phyloP scores from a whole-genome alignment of 2,113 vertebrate genomes.

The Condylura cristata region DNA sequence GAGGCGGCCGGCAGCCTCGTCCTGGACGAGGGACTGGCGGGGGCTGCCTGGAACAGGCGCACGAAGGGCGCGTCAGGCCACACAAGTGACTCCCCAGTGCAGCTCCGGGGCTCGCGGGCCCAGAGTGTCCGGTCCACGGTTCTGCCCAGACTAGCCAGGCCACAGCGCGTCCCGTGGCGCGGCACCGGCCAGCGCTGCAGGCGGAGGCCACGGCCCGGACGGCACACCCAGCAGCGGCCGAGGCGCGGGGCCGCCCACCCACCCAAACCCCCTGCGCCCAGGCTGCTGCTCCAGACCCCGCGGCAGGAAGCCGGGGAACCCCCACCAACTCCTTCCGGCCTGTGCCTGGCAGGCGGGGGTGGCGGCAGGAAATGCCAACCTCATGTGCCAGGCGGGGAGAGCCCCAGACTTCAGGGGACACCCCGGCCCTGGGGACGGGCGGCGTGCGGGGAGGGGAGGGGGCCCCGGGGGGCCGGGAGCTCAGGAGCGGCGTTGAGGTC shows the following conservation, averaged over 20 bases:
- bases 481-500: too few species aligned
- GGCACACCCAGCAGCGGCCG: too few species aligned
- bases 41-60: background rate
- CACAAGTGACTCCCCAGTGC: background rate
- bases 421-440: background rate
- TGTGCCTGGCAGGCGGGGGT: slow-evolving; percentile 12
- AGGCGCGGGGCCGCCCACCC: too few species aligned
- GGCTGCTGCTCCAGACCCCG: background rate
- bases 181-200: too few species aligned
- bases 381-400: background rate
- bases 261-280: too few species aligned
- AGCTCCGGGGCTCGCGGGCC: too few species aligned
- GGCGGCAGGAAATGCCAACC: slow-evolving; percentile 59
- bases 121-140: too few species aligned
- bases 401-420: background rate
- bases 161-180: too few species aligned
- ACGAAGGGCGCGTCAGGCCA: background rate
- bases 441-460: too few species aligned
- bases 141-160: too few species aligned
- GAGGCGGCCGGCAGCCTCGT: fast-evolving
- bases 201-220: too few species aligned
- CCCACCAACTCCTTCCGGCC: slow-evolving; percentile 56
- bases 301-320: slow-evolving; percentile 41
- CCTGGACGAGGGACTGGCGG: fast-evolving
- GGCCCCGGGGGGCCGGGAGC: too few species aligned